Evolutionary conservation across 1,140 invertebrate species (phyloP).

Genomic region (Aplysia californica): DNA sequence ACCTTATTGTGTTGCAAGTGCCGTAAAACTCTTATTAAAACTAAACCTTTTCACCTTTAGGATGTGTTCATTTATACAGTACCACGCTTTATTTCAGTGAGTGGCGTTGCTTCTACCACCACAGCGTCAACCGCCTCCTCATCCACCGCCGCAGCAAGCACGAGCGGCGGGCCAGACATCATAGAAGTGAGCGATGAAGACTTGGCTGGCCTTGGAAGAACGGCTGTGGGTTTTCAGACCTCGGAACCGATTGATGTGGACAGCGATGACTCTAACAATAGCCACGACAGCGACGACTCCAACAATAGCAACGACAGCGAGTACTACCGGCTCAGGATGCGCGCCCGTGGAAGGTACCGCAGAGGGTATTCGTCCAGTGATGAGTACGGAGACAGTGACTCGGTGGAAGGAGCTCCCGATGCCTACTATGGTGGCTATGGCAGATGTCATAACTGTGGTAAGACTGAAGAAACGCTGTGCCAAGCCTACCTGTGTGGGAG

Average conservation of each 20-base stretch:
- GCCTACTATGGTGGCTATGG: slow-evolving; percentile 54
- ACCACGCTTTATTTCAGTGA: too few species aligned
- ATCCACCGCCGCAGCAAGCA: too few species aligned
- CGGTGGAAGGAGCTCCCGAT: slow-evolving; percentile 31
- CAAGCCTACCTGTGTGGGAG: too few species aligned
- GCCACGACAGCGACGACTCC: neutral
- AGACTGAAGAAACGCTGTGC: too few species aligned
- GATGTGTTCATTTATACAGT: too few species aligned
- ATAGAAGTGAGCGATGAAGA: slow-evolving; percentile 13
- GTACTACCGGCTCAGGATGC: neutral
- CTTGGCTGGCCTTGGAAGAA: too few species aligned
- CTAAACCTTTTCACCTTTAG: too few species aligned
- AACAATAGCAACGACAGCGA: neutral
- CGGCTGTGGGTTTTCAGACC: too few species aligned
- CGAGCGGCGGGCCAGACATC: neutral
- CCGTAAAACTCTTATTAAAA: too few species aligned
- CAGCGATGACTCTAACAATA: neutral
- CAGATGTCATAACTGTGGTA: slow-evolving; percentile 52
- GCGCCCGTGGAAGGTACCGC: neutral
- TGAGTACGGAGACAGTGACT: slow-evolving; percentile 30
- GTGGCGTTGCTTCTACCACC: too few species aligned
- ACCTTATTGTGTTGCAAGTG: too few species aligned
- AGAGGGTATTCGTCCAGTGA: neutral
- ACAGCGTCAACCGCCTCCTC: too few species aligned
- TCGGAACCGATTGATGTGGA: neutral